A percentile compares a stretch with the other conserved stretches of the same genome.
Conservation (phyloP, 2,113 vertebrate species). For the Spermophilus dauricus region DNA sequence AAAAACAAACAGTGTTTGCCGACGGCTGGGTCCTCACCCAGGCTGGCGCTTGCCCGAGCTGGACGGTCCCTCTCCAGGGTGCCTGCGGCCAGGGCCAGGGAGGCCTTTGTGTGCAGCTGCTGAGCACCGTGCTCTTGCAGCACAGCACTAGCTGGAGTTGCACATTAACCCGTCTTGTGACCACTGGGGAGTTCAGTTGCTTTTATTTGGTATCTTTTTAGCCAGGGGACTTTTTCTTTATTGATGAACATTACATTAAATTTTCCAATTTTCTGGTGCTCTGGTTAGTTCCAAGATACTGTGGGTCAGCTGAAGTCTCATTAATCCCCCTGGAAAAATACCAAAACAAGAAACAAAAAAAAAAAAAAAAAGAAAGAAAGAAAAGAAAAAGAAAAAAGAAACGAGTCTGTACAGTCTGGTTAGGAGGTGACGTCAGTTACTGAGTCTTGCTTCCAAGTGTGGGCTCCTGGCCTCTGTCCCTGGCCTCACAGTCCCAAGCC, state of each 20-base stretch:
- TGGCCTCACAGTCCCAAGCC: conserved; percentile 67
- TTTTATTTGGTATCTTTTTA: conserved; percentile 84
- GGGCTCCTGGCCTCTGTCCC: conserved; percentile 76
- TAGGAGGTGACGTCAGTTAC: conserved; percentile 85
- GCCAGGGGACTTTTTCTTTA: conserved; percentile 87
- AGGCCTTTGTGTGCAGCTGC: rapidly evolving
- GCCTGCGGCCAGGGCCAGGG: not conserved
- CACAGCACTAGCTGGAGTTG: not conserved
- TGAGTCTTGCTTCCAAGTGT: conserved; percentile 67
- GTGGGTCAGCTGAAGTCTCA: conserved; percentile 77
- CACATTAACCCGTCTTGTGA: conserved; percentile 88
- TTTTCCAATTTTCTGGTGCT: conserved; percentile 87
- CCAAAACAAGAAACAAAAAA: conserved; percentile 78
- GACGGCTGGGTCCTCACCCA: no score
- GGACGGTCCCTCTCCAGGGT: no score
- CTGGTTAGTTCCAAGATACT: conserved; percentile 75
- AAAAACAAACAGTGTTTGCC: no score
- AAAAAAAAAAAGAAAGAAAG: not conserved
- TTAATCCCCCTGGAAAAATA: conserved; percentile 84
- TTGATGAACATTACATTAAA: conserved; percentile 88
- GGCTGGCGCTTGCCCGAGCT: no score
- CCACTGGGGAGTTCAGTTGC: conserved; percentile 78
- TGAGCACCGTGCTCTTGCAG: rapidly evolving
- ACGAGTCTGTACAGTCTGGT: not conserved
- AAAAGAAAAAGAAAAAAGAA: not conserved